Conservation (phyloP, 2,888 invertebrate species). For the Chrysolina americana region DNA sequence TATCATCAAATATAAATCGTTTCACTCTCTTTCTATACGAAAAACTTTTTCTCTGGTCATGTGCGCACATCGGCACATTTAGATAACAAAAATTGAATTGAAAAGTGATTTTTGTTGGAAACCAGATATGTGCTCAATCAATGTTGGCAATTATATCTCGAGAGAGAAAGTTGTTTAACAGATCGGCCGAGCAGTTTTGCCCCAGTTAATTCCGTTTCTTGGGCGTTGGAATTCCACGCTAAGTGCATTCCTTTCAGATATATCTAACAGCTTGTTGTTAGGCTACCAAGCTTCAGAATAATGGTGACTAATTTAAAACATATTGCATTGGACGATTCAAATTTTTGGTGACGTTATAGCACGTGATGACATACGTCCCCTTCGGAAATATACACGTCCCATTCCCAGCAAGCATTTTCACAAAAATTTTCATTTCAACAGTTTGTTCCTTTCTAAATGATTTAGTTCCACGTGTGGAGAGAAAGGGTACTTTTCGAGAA, state of each 20-base stretch:
- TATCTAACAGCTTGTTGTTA: constrained; percentile 1
- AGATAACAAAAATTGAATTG: constrained; percentile 4
- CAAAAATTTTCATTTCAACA: too few species aligned
- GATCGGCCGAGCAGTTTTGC: constrained; percentile 27
- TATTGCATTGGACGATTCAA: not conserved
- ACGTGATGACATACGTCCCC: too few species aligned
- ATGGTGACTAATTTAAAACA: not conserved
- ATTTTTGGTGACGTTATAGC: too few species aligned
- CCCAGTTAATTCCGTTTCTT: constrained; percentile 33
- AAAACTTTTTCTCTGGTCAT: not conserved
- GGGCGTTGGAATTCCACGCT: constrained; percentile 30
- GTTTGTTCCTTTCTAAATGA: too few species aligned
- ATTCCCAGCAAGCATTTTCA: too few species aligned
- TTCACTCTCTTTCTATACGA: not conserved
- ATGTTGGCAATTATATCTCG: constrained; percentile 25
- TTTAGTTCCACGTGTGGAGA: too few species aligned
- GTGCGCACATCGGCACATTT: not conserved
- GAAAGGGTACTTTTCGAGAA: too few species aligned
- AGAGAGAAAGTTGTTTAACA: constrained; percentile 39
- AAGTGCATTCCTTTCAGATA: constrained; percentile 23
- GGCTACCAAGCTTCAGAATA: not conserved
- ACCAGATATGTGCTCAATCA: constrained; percentile 2
- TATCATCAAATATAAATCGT: not conserved
- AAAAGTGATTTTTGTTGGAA: not conserved
- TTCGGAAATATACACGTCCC: too few species aligned